phyloP scores from a whole-genome alignment of 2,113 vertebrate genomes.

The Ursus arctos region DNA sequence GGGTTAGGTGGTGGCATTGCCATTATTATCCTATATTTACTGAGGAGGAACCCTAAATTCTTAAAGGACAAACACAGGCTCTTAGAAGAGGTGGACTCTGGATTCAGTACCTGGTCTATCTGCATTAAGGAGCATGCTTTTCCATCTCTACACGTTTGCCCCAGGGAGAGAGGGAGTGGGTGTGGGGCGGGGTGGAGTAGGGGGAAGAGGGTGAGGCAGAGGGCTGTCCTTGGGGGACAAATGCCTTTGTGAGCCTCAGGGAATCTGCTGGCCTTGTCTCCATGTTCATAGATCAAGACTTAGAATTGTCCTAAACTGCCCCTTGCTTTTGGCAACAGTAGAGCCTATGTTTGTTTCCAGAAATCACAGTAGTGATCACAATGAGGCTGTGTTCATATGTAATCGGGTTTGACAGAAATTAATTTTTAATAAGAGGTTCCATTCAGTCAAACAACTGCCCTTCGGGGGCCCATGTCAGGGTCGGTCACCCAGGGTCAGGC shows the following conservation, averaged over 20 bases:
- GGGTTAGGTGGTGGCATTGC: neutral
- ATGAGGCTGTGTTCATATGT: conserved; percentile 75
- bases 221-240: conserved; percentile 14
- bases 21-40: neutral
- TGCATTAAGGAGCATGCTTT: neutral
- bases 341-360: conserved; percentile 75
- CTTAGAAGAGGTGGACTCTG: neutral
- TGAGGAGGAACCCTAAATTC: neutral
- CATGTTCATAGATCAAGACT: conserved; percentile 47
- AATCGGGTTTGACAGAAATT: conserved; percentile 77
- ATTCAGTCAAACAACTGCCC: conserved; percentile 78
- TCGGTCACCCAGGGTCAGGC: neutral
- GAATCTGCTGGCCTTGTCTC: conserved; percentile 43
- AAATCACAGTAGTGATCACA: conserved; percentile 71
- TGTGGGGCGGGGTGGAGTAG: neutral
- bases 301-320: conserved; percentile 70
- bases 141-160: neutral
- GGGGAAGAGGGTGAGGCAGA: neutral
- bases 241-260: conserved; percentile 53
- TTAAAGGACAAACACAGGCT: neutral
- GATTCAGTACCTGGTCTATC: neutral
- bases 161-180: neutral
- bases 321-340: conserved; percentile 76
- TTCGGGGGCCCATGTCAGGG: conserved; percentile 46
- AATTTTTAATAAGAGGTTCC: conserved; percentile 80